Evolutionary conservation across 2,113 vertebrate genomes (phyloP).

Genomic region (Amblyopsis rosae): DNA sequence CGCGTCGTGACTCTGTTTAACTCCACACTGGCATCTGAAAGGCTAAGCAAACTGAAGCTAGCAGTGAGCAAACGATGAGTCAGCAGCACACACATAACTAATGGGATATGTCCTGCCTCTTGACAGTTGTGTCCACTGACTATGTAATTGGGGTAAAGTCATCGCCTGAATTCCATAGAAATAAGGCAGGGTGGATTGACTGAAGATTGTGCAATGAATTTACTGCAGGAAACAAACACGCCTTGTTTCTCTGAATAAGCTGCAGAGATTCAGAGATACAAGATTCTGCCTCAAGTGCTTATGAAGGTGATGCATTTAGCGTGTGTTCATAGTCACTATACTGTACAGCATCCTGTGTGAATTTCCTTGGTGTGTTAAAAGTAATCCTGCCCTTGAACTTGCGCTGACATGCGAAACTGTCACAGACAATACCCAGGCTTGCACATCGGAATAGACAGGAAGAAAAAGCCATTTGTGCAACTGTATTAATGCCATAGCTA

Average conservation of each 20-base stretch:
- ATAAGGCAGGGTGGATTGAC: background rate
- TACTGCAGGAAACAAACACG: background rate
- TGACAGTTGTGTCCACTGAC: constrained; percentile 3
- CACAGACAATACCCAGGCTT: constrained; percentile 4
- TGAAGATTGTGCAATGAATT: background rate
- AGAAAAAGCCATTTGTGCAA: background rate
- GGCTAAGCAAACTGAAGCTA: constrained; percentile 30
- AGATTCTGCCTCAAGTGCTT: background rate
- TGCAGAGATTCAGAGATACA: no score
- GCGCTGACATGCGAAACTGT: constrained; percentile 8
- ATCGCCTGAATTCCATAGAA: constrained; percentile 7
- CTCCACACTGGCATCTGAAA: background rate
- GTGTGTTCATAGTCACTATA: background rate
- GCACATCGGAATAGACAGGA: background rate
- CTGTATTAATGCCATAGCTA: background rate
- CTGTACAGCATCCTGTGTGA: background rate
- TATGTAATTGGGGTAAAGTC: constrained; percentile 4
- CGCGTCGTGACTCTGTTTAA: constrained; percentile 22
- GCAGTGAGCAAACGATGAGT: background rate
- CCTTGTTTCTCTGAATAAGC: no score
- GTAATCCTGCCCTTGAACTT: constrained; percentile 1
- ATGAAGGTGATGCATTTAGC: constrained; percentile 2
- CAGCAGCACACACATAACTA: constrained; percentile 17
- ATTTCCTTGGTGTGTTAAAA: background rate
- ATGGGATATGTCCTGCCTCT: background rate